phyloP scores from a whole-genome alignment of 1,140 invertebrate species.

The Procambarus virginalis region DNA sequence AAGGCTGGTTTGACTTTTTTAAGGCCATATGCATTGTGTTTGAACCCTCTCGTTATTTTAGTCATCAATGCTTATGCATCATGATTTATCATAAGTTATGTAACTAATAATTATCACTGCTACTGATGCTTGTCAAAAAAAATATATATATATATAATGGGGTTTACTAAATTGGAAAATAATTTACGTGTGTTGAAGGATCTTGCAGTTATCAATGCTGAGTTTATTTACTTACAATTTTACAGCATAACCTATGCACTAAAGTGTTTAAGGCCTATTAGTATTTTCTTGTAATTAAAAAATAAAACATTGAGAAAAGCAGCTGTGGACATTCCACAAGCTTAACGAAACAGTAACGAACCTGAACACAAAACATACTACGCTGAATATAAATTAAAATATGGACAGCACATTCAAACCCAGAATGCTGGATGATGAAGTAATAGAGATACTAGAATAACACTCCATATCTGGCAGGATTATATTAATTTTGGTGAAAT shows the following conservation, averaged over 20 bases:
- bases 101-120: not conserved
- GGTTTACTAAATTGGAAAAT: not conserved
- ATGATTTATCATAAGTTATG: not conserved
- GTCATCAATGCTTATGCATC: not conserved
- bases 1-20: not conserved
- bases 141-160: not conserved
- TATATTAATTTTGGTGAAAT: slow-evolving; percentile 31
- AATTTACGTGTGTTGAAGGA: not conserved
- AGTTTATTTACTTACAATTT: not conserved
- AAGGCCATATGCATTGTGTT: not conserved
- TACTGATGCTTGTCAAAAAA: not conserved
- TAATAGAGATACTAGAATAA: slow-evolving; percentile 20
- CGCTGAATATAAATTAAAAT: not conserved
- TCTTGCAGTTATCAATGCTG: not conserved
- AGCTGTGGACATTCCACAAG: not conserved
- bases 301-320: not conserved
- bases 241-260: not conserved
- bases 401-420: not conserved
- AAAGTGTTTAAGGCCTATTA: not conserved
- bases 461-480: slow-evolving; percentile 50
- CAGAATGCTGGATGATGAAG: not conserved
- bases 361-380: not conserved
- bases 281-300: slow-evolving; percentile 4
- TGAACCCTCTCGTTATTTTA: not conserved
- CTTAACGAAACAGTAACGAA: not conserved